Percentiles rank a stretch among this genome's conserved stretches.
These are phyloP conservation scores for Polymixis lichenea DNA, from an alignment of 2,888 invertebrate genomes.

Conservation along the genomic window DNA sequence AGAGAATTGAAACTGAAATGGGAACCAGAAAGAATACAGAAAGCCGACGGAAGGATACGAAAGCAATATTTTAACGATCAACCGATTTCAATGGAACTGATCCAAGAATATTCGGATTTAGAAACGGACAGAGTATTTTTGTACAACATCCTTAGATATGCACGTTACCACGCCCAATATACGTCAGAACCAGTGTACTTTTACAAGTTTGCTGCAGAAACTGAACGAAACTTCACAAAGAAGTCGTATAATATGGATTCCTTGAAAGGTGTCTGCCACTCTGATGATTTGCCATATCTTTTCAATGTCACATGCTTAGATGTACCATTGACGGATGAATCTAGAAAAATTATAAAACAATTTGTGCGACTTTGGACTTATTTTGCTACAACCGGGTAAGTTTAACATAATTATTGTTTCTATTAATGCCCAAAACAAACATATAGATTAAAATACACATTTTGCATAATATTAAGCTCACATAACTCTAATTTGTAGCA, in stretches of 20 bases:
- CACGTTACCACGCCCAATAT: constrained; percentile 74
- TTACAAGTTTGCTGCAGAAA: constrained; percentile 83
- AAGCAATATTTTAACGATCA: constrained; percentile 80
- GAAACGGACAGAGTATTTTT: constrained; percentile 82
- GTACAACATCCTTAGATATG: constrained; percentile 82
- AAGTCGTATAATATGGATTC: constrained; percentile 80
- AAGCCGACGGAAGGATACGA: constrained; percentile 78
- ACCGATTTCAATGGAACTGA: constrained; percentile 72
- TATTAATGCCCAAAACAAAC: not conserved
- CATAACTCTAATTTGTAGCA: not conserved
- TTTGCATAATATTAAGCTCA: not conserved
- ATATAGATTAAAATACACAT: not conserved
- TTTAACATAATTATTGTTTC: constrained; percentile 8
- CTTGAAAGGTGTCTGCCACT: constrained; percentile 83
- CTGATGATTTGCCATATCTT: constrained; percentile 84
- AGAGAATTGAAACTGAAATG: constrained; percentile 83
- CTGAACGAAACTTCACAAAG: constrained; percentile 84
- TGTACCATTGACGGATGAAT: constrained; percentile 81
- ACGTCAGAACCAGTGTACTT: constrained; percentile 77
- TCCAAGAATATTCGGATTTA: constrained; percentile 78
- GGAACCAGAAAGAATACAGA: constrained; percentile 70
- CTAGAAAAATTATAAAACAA: constrained; percentile 75
- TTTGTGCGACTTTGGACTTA: constrained; percentile 82
- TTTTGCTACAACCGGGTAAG: constrained; percentile 85
- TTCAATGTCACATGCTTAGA: constrained; percentile 82